A percentile compares a stretch with the other conserved stretches of the same genome.
phyloP scores from a whole-genome alignment of 1,140 invertebrate genomes.

The Nebria ingens region DNA sequence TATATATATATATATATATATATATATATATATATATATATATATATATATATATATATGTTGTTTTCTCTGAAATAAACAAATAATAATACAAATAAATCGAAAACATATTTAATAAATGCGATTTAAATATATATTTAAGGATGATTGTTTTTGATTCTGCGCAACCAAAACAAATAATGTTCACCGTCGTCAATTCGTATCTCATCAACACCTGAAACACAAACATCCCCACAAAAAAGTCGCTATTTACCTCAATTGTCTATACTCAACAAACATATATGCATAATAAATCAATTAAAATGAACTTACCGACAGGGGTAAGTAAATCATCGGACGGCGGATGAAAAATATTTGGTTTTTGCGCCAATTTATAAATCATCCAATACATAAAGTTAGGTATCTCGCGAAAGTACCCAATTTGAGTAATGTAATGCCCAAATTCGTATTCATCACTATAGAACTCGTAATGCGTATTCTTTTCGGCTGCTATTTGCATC shows the following conservation, averaged over 20 bases:
- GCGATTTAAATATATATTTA: too few species aligned
- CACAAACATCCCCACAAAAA: background rate
- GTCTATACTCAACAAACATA: too few species aligned
- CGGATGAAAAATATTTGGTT: background rate
- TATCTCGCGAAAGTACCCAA: background rate
- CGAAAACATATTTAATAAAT: too few species aligned
- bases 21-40: background rate
- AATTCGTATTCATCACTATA: background rate
- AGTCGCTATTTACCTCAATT: too few species aligned
- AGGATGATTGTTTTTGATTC: too few species aligned
- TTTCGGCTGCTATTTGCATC: background rate
- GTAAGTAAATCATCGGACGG: background rate
- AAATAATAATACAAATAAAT: too few species aligned
- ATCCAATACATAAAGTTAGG: background rate
- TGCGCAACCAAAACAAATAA: background rate
- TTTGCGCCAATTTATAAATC: background rate
- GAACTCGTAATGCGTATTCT: background rate
- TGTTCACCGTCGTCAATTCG: background rate
- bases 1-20: background rate
- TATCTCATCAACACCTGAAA: background rate
- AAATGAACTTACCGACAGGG: background rate
- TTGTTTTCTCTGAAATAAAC: too few species aligned
- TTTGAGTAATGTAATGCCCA: background rate
- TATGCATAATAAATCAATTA: too few species aligned
- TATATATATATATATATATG: background rate